Evolutionary conservation across 2,797 vertebrate genomes (phyloP), one percentile per base, ranked within the genome.

Genomic region (Poeciliopsis presidionis): DNA sequence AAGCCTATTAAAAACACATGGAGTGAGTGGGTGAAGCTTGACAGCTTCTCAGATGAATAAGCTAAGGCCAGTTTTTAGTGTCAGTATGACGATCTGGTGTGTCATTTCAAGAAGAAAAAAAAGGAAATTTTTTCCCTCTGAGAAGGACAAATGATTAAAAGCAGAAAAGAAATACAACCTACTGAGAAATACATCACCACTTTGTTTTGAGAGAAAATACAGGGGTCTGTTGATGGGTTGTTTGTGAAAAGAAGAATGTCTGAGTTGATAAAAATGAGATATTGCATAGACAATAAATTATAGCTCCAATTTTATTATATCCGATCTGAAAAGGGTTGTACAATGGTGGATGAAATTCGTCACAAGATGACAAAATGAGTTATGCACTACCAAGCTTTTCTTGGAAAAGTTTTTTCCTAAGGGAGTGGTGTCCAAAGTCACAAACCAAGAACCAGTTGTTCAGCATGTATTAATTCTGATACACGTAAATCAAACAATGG

Each of bases 21-120:
- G 69, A 77, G 71, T 14, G 63, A 84, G 72, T 69, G 72, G 82
- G 80, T 76, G 59, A 81, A 86, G 87, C 90, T 67, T 83, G 90
- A 88, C 88, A 87, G 82, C 77, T 91, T 85, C 77, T 88, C 67
- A 88, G 89, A 90, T 80, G 86, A 89, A 55, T 81, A 80, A 81
- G 84, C 76, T 33, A 47, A 82, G 88, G 87, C 86, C 78, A 36
- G 81, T 81, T 87, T 89, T 88, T 59, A 87, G 81, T 84, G 86
- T 83, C 77, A n/a, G 33, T 65, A 72, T 81, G 82, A 88, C 74
- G 72, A 85, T 85, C 73, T 84, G 84, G 83, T 80, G 86, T 83
- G 78, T 89, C 74, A 90, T 90, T 86, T 87, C 77, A 86, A 70
- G 61, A 73, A 80, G 55, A 75, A 84, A 59, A 84, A 74, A 74